A percentile compares a stretch with the other conserved stretches of the same genome.
Evolutionary conservation across 2,888 invertebrate genomes (phyloP).

Genomic region (Zelleria hepariella): DNA sequence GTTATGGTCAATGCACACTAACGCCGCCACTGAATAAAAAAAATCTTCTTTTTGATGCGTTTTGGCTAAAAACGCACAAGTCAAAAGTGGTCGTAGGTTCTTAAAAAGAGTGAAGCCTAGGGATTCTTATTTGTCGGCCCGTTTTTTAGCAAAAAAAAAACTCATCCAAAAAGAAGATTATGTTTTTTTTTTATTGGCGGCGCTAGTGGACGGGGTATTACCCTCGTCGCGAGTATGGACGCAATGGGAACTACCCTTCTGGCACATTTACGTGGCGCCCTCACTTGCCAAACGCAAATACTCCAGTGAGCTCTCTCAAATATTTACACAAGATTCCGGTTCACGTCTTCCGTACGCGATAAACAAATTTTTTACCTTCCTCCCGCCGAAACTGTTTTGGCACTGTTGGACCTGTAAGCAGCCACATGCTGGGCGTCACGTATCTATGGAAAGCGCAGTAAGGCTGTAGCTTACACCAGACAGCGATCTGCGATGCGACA

Average conservation of each 20-base stretch:
- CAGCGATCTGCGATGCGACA: too few relatives aligned
- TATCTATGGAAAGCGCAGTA: background rate
- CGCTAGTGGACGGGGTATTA: background rate
- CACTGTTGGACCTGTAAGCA: constrained; percentile 1
- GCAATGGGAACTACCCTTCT: too few relatives aligned
- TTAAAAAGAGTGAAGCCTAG: too few relatives aligned
- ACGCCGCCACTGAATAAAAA: too few relatives aligned
- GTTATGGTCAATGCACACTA: too few relatives aligned
- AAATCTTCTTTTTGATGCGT: too few relatives aligned
- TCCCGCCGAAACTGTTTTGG: background rate
- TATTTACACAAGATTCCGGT: constrained; percentile 54
- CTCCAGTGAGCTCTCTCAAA: constrained; percentile 40
- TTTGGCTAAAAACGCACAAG: too few relatives aligned
- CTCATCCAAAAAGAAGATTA: background rate
- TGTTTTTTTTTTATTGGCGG: background rate
- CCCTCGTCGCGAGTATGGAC: background rate
- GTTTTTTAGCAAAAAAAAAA: too few relatives aligned
- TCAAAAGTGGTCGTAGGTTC: too few relatives aligned
- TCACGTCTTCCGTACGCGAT: constrained; percentile 33
- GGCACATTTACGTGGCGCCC: background rate
- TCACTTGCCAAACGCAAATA: constrained; percentile 39
- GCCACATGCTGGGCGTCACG: background rate
- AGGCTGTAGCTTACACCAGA: too few relatives aligned
- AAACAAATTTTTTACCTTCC: constrained; percentile 33
- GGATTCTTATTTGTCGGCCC: too few relatives aligned